Evolutionary conservation across 2,888 invertebrate genomes (phyloP), one percentile per base, ranked within the genome.

Genomic region (Imbricaverruca yamaguchii): DNA sequence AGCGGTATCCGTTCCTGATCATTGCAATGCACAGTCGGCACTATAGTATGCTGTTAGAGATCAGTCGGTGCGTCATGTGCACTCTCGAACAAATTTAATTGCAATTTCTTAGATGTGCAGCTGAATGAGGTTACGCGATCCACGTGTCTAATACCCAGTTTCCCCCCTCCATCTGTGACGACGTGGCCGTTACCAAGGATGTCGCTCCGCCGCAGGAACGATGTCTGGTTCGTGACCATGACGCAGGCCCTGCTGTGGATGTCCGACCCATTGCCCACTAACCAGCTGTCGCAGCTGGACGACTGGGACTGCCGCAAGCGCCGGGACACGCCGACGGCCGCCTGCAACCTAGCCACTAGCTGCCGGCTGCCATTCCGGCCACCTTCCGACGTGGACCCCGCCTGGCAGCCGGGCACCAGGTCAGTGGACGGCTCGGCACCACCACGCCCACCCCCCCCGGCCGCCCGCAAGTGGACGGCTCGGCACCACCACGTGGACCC

Each of bases 241-340:
- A 95, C 95, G 0, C 95, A 96, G 89, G 93, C 93, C n/a, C 88
- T 96, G 82, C 93, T 94, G 69, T 96, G 95, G 93, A 93, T 95
- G 87, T 94, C 95, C 0, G 95, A 95, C 85, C 95, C 95, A 0
- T 92, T 92, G 85, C 89, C 93, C 0, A 87, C 90, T 7, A 92
- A 91, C 84, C 88, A 91, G 15, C 87, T 96, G 63, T 89, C 87
- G 85, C 92, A 91, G 85, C 94, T 92, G 85, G 95, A 95, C 82
- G 90, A 94, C 0, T 96, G 95, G 95, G 90, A 91, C 80, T 84
- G 83, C 79, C 92, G 91, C 85, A 89, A 89, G 84, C 91, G 93
- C 80, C 80, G 82, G 55, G 91, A 91, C 83, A 87, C 92, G 80
- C 94, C 94, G 0, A 88, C 91, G 8, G 91, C 92, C 82, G 92